Evolutionary conservation across 2,113 vertebrate genomes (phyloP).

Genomic region (Calyptommatus sinebrachiatus): DNA sequence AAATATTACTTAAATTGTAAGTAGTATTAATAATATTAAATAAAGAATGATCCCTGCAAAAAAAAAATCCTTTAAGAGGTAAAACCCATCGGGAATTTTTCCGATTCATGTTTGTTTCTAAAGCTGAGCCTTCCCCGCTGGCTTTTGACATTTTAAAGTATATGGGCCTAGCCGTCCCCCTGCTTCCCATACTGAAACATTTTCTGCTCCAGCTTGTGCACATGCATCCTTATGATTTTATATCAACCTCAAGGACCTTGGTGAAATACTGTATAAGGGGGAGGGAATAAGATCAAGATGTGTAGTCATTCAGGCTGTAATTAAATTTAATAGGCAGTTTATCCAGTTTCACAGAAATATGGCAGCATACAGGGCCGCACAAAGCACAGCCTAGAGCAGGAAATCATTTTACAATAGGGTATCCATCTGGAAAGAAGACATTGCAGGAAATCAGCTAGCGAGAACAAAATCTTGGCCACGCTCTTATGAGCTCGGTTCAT

Average conservation of each 20-base stretch:
- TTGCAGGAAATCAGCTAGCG: conserved; percentile 68
- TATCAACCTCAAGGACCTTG: conserved; percentile 69
- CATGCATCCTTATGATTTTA: conserved; percentile 62
- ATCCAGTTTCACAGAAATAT: conserved; percentile 72
- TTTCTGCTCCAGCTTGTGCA: conserved; percentile 39
- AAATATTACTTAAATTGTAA: neutral
- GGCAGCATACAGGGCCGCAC: conserved; percentile 65
- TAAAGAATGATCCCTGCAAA: neutral
- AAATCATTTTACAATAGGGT: conserved; percentile 74
- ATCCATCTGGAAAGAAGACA: conserved; percentile 79
- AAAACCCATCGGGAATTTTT: neutral
- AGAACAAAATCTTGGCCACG: conserved; percentile 75
- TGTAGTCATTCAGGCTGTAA: conserved; percentile 73
- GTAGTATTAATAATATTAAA: neutral
- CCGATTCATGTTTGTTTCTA: neutral
- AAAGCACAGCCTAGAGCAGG: conserved; percentile 68
- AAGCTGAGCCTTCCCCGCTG: neutral
- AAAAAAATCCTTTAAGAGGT: neutral
- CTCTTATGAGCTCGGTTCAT: conserved; percentile 64
- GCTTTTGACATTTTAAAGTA: conserved; percentile 1
- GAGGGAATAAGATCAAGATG: conserved; percentile 70
- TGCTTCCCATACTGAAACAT: conserved; percentile 43
- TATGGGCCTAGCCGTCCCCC: conserved; percentile 47
- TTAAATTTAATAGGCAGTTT: conserved; percentile 83
- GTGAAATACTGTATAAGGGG: conserved; percentile 67